These are phyloP conservation scores for Myripristis jacobus DNA, from an alignment of 2,797 vertebrate genomes.

Conservation along the genomic window DNA sequence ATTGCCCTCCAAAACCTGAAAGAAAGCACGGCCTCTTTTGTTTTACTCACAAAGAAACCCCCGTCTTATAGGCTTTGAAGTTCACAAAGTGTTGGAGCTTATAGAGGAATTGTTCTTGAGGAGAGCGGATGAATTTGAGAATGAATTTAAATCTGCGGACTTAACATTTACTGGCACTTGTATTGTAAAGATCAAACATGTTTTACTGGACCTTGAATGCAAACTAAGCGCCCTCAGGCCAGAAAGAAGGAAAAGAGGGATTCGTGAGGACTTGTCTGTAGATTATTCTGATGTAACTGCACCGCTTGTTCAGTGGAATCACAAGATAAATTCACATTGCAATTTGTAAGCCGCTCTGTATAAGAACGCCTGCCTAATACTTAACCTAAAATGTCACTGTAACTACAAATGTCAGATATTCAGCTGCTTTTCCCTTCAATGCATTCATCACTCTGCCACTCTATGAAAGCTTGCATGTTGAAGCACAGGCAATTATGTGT, in stretches of 20 bases:
- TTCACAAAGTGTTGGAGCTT: slow-evolving; percentile 82
- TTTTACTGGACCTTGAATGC: slow-evolving; percentile 77
- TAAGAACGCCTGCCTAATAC: slow-evolving; percentile 12
- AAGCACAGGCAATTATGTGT: slow-evolving; percentile 30
- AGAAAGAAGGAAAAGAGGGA: slow-evolving; percentile 44
- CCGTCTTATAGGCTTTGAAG: slow-evolving; percentile 82
- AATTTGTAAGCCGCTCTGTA: slow-evolving; percentile 24
- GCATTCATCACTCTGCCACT: neutral
- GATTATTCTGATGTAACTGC: slow-evolving; percentile 67
- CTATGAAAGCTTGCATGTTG: slow-evolving; percentile 21
- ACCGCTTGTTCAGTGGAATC: slow-evolving; percentile 41
- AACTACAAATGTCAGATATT: slow-evolving; percentile 25
- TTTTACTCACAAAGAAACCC: slow-evolving; percentile 76
- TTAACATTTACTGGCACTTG: slow-evolving; percentile 77
- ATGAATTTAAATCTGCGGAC: slow-evolving; percentile 79
- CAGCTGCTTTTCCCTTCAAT: slow-evolving; percentile 10
- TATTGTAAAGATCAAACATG: slow-evolving; percentile 81
- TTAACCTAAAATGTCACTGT: slow-evolving; percentile 16
- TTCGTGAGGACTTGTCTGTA: slow-evolving; percentile 53
- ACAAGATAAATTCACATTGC: slow-evolving; percentile 40
- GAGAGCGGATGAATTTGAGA: slow-evolving; percentile 78
- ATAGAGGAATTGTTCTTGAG: slow-evolving; percentile 76
- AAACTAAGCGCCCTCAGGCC: slow-evolving; percentile 67
- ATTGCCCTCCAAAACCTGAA: slow-evolving; percentile 71
- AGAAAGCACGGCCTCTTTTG: slow-evolving; percentile 72